Evolutionary conservation across 2,113 vertebrate species (phyloP).

Genomic region (Poecile atricapillus): DNA sequence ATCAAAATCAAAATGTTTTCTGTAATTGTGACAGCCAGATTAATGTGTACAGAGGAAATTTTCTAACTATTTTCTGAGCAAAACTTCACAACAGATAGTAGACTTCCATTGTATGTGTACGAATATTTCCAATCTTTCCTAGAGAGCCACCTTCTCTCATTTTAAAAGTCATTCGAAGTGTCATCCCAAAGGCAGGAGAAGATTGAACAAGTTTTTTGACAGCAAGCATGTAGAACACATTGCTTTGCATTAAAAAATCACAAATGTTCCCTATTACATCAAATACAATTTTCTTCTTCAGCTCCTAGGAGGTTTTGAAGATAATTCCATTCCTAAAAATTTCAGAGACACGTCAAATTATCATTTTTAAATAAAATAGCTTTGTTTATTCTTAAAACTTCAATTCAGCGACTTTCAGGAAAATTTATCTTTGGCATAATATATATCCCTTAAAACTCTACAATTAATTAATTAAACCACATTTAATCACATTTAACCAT

Average conservation of each 20-base stretch:
- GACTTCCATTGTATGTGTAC: background rate
- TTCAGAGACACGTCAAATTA: background rate
- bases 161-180: background rate
- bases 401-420: background rate
- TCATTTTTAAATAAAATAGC: background rate
- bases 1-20: background rate
- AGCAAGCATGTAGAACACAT: background rate
- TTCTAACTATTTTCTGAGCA: background rate
- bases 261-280: background rate
- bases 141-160: background rate
- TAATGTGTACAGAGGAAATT: background rate
- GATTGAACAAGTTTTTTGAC: conserved; percentile 3
- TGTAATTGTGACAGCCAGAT: background rate
- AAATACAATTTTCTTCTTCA: conserved; percentile 20
- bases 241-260: background rate
- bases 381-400: background rate
- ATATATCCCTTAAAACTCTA: background rate
- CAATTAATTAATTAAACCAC: background rate
- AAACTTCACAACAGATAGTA: background rate
- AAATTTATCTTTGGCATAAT: background rate
- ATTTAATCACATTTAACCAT: conserved; percentile 56
- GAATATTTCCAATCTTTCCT: background rate
- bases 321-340: background rate
- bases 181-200: background rate
- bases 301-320: background rate